phyloP scores from a whole-genome alignment of 2,888 invertebrate genomes.

The Macrosiphum euphorbiae region DNA sequence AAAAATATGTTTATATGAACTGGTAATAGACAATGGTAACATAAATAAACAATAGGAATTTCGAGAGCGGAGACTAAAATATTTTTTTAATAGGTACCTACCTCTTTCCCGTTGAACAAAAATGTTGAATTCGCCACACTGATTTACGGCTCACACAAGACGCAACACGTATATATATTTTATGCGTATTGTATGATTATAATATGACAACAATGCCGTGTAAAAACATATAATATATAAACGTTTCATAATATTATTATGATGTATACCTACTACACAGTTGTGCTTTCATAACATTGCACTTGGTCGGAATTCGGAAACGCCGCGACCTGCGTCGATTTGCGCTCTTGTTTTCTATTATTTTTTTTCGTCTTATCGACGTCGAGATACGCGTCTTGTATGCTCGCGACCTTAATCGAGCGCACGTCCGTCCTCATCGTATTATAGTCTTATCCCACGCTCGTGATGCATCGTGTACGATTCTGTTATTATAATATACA shows the following conservation, averaged over 20 bases:
- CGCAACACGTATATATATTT: background rate
- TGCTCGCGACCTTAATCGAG: background rate
- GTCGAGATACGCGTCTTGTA: background rate
- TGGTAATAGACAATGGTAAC: background rate
- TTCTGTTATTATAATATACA: background rate
- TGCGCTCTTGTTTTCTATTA: background rate
- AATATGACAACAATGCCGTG: background rate
- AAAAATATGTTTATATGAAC: background rate
- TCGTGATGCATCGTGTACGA: background rate
- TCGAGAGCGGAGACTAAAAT: background rate
- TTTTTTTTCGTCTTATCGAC: background rate
- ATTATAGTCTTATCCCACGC: background rate
- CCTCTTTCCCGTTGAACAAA: background rate
- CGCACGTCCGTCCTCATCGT: background rate
- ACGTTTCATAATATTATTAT: too few relatives aligned
- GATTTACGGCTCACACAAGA: background rate
- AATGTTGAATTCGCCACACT: background rate
- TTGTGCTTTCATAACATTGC: background rate
- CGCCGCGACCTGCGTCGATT: background rate
- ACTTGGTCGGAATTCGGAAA: background rate
- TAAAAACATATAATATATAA: background rate
- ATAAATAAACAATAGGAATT: background rate
- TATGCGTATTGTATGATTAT: background rate
- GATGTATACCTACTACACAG: too few relatives aligned
- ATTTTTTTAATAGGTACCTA: background rate